Percentiles rank a stretch among this genome's conserved stretches.
phyloP scores from a whole-genome alignment of 37 sponge, comb jelly and placozoan species.

The Haliclona indistincta region DNA sequence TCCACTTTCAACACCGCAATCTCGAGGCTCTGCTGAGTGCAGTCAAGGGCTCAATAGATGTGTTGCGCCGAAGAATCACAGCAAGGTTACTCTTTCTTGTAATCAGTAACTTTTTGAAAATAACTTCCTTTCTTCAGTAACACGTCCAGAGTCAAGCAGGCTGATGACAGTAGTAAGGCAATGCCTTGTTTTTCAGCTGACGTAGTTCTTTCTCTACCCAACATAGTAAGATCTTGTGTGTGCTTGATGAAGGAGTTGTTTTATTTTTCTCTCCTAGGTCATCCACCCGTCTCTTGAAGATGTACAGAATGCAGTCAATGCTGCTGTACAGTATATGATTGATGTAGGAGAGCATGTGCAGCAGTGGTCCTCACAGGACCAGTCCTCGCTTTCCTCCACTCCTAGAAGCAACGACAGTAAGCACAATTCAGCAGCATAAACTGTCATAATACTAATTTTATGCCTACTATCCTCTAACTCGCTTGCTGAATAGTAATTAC shows the following conservation, averaged over 20 bases:
- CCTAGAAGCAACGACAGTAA: constrained; percentile 23
- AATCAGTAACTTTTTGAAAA: background rate
- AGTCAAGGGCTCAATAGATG: constrained; percentile 63
- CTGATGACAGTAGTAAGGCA: constrained; percentile 27
- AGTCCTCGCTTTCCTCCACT: background rate
- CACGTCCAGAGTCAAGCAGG: constrained; percentile 1
- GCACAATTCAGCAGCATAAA: too few relatives aligned
- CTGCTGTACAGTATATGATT: constrained; percentile 63
- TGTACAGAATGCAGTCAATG: constrained; percentile 87
- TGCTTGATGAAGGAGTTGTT: background rate
- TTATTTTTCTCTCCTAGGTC: constrained; percentile 8
- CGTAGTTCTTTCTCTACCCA: constrained; percentile 83
- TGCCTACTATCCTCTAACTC: too few relatives aligned
- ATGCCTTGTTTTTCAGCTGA: constrained; percentile 70
- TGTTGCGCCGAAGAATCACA: constrained; percentile 55
- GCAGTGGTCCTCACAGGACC: constrained; percentile 37
- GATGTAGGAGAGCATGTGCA: constrained; percentile 63
- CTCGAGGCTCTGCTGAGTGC: constrained; percentile 72
- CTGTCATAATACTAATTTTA: too few relatives aligned
- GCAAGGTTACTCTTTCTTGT: constrained; percentile 25
- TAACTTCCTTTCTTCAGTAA: background rate
- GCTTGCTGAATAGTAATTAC: too few relatives aligned
- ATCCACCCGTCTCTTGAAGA: constrained; percentile 92
- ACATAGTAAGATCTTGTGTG: constrained; percentile 43
- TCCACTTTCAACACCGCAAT: constrained; percentile 68